These are phyloP conservation scores for Scomber japonicus DNA, from an alignment of 2,113 vertebrate species.

Conservation along the genomic window DNA sequence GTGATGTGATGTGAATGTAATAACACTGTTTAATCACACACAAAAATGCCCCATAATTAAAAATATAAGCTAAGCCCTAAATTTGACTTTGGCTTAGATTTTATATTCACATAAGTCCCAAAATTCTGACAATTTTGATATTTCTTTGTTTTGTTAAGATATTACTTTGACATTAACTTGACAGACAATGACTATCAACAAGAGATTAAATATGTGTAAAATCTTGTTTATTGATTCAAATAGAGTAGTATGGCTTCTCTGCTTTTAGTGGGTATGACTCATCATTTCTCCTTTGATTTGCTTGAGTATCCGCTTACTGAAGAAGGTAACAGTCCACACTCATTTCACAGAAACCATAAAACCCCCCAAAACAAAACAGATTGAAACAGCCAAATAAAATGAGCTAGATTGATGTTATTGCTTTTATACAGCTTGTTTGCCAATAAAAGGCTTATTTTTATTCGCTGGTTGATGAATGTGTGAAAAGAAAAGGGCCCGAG, in stretches of 20 bases:
- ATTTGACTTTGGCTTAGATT: background rate
- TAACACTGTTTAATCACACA: background rate
- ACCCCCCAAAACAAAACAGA: constrained; percentile 13
- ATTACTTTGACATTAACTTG: background rate
- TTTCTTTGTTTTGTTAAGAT: constrained; percentile 2
- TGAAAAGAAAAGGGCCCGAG: constrained; percentile 43
- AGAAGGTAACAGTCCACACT: constrained; percentile 7
- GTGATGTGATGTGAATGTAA: too few species aligned
- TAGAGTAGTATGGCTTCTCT: background rate
- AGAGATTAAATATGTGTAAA: constrained; percentile 1
- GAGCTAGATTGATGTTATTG: background rate
- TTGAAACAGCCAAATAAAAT: background rate
- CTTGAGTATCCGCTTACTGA: background rate
- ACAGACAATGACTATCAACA: background rate
- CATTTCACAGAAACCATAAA: constrained; percentile 11
- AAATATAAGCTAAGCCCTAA: background rate
- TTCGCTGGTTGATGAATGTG: constrained; percentile 25
- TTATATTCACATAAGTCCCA: background rate
- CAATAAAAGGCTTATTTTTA: background rate
- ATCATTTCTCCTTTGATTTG: background rate
- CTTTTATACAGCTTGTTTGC: background rate
- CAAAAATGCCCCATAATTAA: too few species aligned
- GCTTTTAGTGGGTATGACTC: background rate
- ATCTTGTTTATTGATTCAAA: background rate
- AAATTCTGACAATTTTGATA: background rate